Conservation (phyloP, 2,113 vertebrate species). For the Hemichromis elongatus region DNA sequence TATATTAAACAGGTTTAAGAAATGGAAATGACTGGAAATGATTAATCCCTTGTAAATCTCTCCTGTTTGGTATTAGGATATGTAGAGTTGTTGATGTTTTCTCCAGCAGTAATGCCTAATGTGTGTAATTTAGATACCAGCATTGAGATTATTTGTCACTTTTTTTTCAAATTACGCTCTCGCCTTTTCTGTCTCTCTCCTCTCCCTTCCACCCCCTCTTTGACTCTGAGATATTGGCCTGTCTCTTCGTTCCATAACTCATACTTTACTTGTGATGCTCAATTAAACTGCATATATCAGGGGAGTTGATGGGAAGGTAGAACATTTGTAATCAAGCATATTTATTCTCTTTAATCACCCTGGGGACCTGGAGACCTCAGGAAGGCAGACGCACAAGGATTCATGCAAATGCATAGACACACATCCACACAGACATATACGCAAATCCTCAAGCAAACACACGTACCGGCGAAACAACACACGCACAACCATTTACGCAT, state of each 20-base stretch:
- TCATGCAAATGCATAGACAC: slow-evolving; percentile 30
- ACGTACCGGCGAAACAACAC: neutral
- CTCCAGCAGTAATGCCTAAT: neutral
- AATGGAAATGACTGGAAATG: neutral
- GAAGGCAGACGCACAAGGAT: slow-evolving; percentile 33
- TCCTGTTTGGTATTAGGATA: neutral
- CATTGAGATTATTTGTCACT: slow-evolving; percentile 31
- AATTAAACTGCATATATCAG: slow-evolving; percentile 81
- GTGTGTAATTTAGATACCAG: slow-evolving; percentile 35
- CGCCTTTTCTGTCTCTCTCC: neutral
- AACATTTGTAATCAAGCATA: slow-evolving; percentile 78
- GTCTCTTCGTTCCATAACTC: slow-evolving; percentile 73
- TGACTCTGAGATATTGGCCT: slow-evolving; percentile 65
- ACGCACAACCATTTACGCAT: neutral
- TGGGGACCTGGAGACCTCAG: slow-evolving; percentile 66
- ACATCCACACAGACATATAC: neutral
- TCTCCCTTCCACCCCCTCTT: neutral
- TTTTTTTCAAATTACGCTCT: slow-evolving; percentile 7
- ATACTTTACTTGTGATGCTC: slow-evolving; percentile 70
- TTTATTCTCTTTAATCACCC: slow-evolving; percentile 78
- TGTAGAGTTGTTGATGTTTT: neutral
- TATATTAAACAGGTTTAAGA: neutral
- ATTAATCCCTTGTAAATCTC: neutral
- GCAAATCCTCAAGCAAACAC: slow-evolving; percentile 25
- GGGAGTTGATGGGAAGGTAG: slow-evolving; percentile 66